Percentiles rank a stretch among this genome's conserved stretches.
Conservation (phyloP, 2,797 vertebrate species). For the Pempheris klunzingeri region DNA sequence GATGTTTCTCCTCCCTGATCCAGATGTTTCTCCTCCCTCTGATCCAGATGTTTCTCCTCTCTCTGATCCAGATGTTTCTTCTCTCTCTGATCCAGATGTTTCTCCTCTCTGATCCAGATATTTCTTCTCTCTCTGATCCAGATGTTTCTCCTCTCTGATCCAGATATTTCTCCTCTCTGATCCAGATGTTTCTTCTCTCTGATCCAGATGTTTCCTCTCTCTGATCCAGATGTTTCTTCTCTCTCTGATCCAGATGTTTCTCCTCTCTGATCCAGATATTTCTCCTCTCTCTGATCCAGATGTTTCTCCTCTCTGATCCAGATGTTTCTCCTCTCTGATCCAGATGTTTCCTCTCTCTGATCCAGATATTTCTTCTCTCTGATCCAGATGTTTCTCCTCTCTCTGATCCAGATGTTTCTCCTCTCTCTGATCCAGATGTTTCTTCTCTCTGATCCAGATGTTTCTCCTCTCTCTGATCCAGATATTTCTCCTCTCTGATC, state of each 20-base stretch:
- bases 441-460: background rate
- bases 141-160: background rate
- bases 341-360: background rate
- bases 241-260: slow-evolving; percentile 86
- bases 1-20: background rate
- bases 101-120: background rate
- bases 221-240: slow-evolving; percentile 2
- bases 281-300: no score
- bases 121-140: slow-evolving; percentile 5
- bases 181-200: background rate
- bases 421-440: slow-evolving; percentile 86
- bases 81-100: no score
- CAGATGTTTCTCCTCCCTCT: background rate
- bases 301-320: slow-evolving; percentile 3
- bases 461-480: background rate
- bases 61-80: slow-evolving; percentile 86
- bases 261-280: no score
- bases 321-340: background rate
- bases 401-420: background rate
- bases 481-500: background rate
- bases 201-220: background rate
- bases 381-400: background rate
- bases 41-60: slow-evolving; percentile 6
- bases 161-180: background rate
- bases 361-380: background rate